Base-by-base conservation (phyloP, 2,888 invertebrate genomes). In the Thumatha senex region DNA sequence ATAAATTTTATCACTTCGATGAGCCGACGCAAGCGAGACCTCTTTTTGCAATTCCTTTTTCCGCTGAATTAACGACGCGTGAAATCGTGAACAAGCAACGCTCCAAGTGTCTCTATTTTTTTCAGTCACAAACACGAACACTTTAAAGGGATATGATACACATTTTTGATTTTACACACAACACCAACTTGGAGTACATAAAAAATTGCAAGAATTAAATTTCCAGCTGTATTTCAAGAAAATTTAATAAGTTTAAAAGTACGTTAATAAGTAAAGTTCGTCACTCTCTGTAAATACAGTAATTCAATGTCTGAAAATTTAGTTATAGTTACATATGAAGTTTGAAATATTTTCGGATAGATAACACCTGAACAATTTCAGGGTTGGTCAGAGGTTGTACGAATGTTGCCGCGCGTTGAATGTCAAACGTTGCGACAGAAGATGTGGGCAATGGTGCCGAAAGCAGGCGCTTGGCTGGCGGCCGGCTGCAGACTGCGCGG, bases 1-100 rank as follows among this genome's bases (percentile, higher is more conserved):
- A 88, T 89, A 87, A 89, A 90, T 89, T 85, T 83, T 88, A 86
- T 87, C 90, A 85, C 86, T 78, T 77, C 86, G 82, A 85, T 86
- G 88, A 86, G 74, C 85, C 82, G 80, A 84, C 78, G 78, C 79
- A 72, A 76, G 71, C 77, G 78, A 81, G 80, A 78, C 76, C 76
- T 82, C 76, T 76, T 82, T 80, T 80, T 83, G 74, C 67, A 72
- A 70, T 82, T 79, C 74, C 74, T 80, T 84, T 75, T 77, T 76
- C 72, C 76, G 70, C 69, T 66, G 80, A 85, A 76, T 84, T 86
- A 89, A 89, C 84, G 88, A 88, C 84, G 85, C 85, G 88, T 85
- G 75, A 89, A 88, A 80, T 87, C 73, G 84, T 76, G 80, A 82
- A 76, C 76, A n/a, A n/a, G n/a, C n/a, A 76, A 78, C 61, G 74